These are phyloP conservation scores for Drosophila watanabei DNA, from an alignment of 1,140 invertebrate species.

Conservation along the genomic window DNA sequence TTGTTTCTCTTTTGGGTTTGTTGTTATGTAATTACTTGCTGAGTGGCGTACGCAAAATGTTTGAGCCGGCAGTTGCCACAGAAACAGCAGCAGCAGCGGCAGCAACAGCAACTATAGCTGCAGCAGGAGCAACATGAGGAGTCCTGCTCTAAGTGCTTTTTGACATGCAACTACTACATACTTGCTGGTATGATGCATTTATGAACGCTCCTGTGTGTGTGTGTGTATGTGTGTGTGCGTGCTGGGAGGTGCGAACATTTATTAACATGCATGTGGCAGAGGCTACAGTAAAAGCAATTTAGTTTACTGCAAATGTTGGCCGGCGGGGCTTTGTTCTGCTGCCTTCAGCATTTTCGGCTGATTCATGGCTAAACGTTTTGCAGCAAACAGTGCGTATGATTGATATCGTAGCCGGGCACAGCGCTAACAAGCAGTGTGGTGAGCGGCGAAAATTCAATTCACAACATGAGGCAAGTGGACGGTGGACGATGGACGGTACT, in stretches of 20 bases:
- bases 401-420: constrained; percentile 59
- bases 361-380: constrained; percentile 78
- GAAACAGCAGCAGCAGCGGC: constrained; percentile 35
- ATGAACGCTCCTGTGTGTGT: constrained; percentile 23
- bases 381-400: constrained; percentile 80
- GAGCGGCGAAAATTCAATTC: constrained; percentile 58
- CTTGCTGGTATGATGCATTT: constrained; percentile 45
- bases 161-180: constrained; percentile 70
- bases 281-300: constrained; percentile 75
- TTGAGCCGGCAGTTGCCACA: constrained; percentile 65
- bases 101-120: constrained; percentile 8
- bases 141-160: constrained; percentile 71
- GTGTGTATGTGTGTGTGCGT: constrained; percentile 10
- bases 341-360: constrained; percentile 70
- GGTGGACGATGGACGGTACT: background rate
- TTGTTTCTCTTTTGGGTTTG: constrained; percentile 36
- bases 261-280: constrained; percentile 71
- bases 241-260: constrained; percentile 76
- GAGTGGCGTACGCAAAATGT: constrained; percentile 75
- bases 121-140: constrained; percentile 23
- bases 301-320: constrained; percentile 76
- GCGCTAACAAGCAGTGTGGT: constrained; percentile 31
- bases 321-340: constrained; percentile 57
- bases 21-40: constrained; percentile 77
- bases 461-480: constrained; percentile 35